Base-by-base conservation (phyloP, 1,140 invertebrate species). In the Pollicipes pollicipes region DNA sequence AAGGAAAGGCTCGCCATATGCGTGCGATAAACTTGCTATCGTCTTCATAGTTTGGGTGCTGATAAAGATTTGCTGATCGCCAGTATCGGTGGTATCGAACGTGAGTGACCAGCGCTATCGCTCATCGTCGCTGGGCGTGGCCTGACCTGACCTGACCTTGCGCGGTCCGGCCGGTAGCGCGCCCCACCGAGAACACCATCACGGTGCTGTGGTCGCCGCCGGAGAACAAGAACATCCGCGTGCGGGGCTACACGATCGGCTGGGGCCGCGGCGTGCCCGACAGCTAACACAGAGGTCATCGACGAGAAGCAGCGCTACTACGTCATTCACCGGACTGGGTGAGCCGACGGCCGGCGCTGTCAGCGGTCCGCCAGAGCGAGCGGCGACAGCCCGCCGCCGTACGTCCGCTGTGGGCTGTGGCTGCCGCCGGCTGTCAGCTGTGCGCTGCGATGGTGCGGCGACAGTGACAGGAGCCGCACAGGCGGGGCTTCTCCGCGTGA, bases 211-310 rank as follows among this genome's bases (percentile, higher is more conserved):
- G 94, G 93, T 85, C 84, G 31, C 89, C 91, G 0, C 90, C 90
- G 2, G 83, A 82, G 68, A 85, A 88, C 76, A 87, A 88, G 69
- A 81, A 82, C 45, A 87, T 95, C 58, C 86, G 93, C 79, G 88
- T 98, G 31, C 85, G 93, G 28, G 93, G 91, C 58, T 98, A 97
- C 79, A 88, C 87, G 71, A 84, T 99, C 72, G 91, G 92, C 58
- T 99, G 95, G 91, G 96, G 96, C 16, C 90, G 92, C 76, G 93
- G 93, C 31, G 86, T 96, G 74, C 93, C 96, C 0, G 94, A 98
- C 80, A 88, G 88, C 29, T 90, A 90, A 90, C 76, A 85, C 86
- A 30, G 83, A 88, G 72, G 83, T 87, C 71, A 80, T 97, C 30
- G 90, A 94, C 77, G 69, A 69, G 29, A 89, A 90, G 70, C 86